phyloP scores from a whole-genome alignment of 2,888 invertebrate genomes.

The Limnephilus rhombicus region DNA sequence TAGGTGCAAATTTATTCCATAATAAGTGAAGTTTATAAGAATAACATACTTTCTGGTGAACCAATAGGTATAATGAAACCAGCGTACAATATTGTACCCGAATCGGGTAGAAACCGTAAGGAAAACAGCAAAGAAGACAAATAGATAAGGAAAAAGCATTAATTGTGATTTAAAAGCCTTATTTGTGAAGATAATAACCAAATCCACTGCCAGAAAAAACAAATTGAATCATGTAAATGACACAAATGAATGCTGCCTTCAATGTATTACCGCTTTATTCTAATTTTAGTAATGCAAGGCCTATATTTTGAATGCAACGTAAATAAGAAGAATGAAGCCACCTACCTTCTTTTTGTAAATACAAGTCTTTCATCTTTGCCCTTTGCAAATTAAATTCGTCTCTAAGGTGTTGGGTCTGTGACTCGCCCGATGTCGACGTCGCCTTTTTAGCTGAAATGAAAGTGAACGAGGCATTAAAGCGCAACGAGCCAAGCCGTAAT shows the following conservation, averaged over 20 bases:
- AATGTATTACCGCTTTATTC: background rate
- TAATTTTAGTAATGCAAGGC: background rate
- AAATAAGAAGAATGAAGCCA: background rate
- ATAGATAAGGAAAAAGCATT: background rate
- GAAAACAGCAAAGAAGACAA: background rate
- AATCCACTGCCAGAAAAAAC: background rate
- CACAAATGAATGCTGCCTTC: background rate
- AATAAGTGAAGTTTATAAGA: background rate
- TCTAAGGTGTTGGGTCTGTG: slow-evolving; percentile 83
- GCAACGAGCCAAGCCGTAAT: background rate
- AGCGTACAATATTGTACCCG: background rate
- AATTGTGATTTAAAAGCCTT: background rate
- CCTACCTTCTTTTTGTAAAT: slow-evolving; percentile 94
- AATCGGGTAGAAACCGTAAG: background rate
- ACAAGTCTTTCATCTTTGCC: slow-evolving; percentile 95
- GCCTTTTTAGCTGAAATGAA: slow-evolving; percentile 26
- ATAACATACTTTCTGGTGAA: background rate
- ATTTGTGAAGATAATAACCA: background rate
- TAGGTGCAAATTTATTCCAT: background rate
- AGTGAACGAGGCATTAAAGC: background rate
- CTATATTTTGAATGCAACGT: background rate
- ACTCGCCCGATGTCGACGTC: slow-evolving; percentile 69
- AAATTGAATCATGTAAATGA: background rate
- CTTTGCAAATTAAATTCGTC: slow-evolving; percentile 94
- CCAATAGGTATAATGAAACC: background rate